Evolutionary conservation across 1,140 invertebrate genomes (phyloP).

Genomic region (Megathymus violae): DNA sequence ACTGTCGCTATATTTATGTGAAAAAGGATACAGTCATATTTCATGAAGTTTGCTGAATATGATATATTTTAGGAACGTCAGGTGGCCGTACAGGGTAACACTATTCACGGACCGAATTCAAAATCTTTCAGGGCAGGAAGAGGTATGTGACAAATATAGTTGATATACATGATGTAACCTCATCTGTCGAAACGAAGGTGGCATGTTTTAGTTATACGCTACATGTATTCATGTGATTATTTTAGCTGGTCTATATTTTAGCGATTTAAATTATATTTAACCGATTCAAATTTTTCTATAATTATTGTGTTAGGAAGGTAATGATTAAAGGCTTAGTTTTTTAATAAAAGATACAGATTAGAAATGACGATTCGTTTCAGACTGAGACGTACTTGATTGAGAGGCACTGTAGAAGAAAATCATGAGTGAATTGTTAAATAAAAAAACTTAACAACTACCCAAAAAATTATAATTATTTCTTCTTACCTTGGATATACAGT

Average conservation of each 20-base stretch:
- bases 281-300: too few relatives aligned
- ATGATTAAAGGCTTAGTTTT: too few relatives aligned
- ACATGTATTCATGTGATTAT: background rate
- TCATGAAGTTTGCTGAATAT: slow-evolving; percentile 27
- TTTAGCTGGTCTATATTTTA: background rate
- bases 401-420: too few relatives aligned
- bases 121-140: slow-evolving; percentile 1
- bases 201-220: background rate
- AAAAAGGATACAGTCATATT: slow-evolving; percentile 30
- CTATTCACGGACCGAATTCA: slow-evolving; percentile 24
- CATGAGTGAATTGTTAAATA: too few relatives aligned
- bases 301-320: too few relatives aligned
- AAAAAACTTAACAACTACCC: too few relatives aligned
- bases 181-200: background rate
- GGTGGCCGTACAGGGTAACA: slow-evolving; percentile 20
- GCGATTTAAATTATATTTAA: too few relatives aligned
- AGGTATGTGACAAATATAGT: slow-evolving; percentile 5
- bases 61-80: slow-evolving; percentile 24
- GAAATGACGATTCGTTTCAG: too few relatives aligned
- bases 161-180: slow-evolving; percentile 11
- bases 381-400: too few relatives aligned
- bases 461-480: background rate
- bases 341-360: too few relatives aligned
- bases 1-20: slow-evolving; percentile 28
- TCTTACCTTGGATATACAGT: slow-evolving; percentile 69